Base-by-base conservation (phyloP, 2,113 vertebrate genomes). In the Carassius carassius region DNA sequence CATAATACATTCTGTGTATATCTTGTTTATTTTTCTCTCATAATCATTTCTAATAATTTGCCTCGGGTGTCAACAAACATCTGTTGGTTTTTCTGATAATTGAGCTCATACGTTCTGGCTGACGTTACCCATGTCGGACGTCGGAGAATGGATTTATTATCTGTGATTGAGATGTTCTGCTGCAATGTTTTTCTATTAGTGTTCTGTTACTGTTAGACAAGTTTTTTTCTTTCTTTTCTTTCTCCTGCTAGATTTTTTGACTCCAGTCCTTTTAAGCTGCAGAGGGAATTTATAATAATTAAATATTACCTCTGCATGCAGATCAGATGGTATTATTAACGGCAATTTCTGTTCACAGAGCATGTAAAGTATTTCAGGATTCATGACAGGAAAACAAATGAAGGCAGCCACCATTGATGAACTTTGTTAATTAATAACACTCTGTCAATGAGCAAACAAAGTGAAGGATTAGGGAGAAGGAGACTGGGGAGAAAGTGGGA, bases 241-340 rank as follows among this genome's bases (percentile, higher is more conserved):
- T 70, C 25, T 51, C 8, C 49, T 47, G 41, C 58, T 58, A 19
- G 83, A 74, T 47, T 47, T 9, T 93, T 88, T 90, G 90, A 91
- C 47, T 90, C 90, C 91, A 92, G 80, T 93, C 91, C 92, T 84
- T 83, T 86, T 88, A 81, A 83, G 88, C 92, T 87, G 81, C 87
- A 89, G 85, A 91, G 85, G 88, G 92, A 90, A 84, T 90, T 88
- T 91, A 82, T 85, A 90, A 87, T 93, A 88, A 93, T 94, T 90
- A 90, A 92, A 88, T 77, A 65, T 88, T 91, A 89, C 89, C 90
- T 89, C 87, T 75, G 87, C 85, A 89, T 93, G 87, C 82, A 79
- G 78, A 88, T 90, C 90, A 92, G 87, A 91, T 90, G 91, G 69
- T 91, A 93, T 91, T 92, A 92, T 90, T 90, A 87, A 85, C n/a